Base-by-base conservation (phyloP, 2,113 vertebrate species). In the Pterocles burchelli region DNA sequence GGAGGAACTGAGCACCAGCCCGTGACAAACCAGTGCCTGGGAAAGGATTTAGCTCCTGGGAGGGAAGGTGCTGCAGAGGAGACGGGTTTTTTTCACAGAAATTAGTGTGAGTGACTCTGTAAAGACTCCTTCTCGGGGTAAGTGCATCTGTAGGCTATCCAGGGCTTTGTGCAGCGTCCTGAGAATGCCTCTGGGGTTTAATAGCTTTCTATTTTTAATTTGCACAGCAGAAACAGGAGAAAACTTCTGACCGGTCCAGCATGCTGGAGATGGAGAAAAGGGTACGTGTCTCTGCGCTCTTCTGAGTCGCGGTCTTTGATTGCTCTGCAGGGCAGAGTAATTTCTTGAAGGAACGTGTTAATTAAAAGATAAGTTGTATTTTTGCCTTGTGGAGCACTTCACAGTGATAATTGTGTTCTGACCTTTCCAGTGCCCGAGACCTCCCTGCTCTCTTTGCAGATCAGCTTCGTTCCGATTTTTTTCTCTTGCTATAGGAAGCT, bases 211-310 rank as follows among this genome's bases (percentile, higher is more conserved):
- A 65, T 90, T 95, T 97, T 96, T 89, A 34, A 33, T 96, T 95
- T 90, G 29, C 38, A 9, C 26, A 93, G 89, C 97, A 99, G 98
- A 99, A 98, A 91, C 99, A 99, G 29, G 99, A 99, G 97, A 98
- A 98, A 95, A 98, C 98, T 93, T 98, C 99, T 86, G 99, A 99
- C 97, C 98, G 98, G 84, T 98, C 99, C n/a, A 97, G 98, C 80
- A 97, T 98, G 90, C 98, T 99, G 90, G 99, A 99, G 92, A 96
- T 98, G 58, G 99, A 99, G 97, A 99, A 99, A 97, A 98, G 98
- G 98, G 99, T 99, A 97, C 0, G 98, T 98, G 70, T 49, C 46
- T 86, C 63, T 93, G 70, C 90, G 84, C 80, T 92, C 93, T 68
- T 78, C 91, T 70, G 48, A 41, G 18, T 57, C 58, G 2, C 48